Conservation (phyloP, 2,888 invertebrate genomes). For the Macrophya alboannulata region DNA sequence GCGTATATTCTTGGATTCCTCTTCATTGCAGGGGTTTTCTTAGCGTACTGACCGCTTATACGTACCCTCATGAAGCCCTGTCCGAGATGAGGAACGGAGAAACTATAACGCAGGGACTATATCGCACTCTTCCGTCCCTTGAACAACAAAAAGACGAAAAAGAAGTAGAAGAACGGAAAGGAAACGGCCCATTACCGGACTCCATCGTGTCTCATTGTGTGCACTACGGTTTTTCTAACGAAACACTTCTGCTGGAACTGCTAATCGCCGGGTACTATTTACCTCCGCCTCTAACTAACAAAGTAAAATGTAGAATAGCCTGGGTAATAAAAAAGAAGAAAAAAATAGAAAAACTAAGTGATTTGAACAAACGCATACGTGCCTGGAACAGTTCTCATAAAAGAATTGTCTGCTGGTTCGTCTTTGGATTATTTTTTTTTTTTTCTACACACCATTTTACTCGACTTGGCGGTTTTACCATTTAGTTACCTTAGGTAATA, state of each 20-base stretch:
- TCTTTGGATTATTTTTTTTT: neutral
- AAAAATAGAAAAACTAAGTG: neutral
- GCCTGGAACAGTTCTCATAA: conserved; percentile 14
- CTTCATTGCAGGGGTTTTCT: neutral
- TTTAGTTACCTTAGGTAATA: neutral
- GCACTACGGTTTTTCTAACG: neutral
- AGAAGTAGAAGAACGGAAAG: conserved; percentile 27
- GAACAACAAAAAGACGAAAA: neutral
- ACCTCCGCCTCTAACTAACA: neutral
- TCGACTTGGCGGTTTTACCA: conserved; percentile 1
- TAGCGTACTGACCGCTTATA: neutral
- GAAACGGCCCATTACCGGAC: conserved; percentile 64
- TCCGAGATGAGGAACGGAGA: neutral
- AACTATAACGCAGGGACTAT: neutral
- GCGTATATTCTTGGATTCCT: conserved; percentile 35
- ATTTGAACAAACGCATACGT: conserved; percentile 2
- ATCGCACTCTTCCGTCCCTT: neutral
- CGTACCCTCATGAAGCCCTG: neutral
- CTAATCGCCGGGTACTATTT: conserved; percentile 27
- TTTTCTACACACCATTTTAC: neutral
- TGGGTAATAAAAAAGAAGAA: neutral
- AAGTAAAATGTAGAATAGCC: neutral
- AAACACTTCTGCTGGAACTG: conserved; percentile 27
- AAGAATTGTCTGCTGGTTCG: too few relatives aligned
- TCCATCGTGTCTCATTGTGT: conserved; percentile 37